Evolutionary conservation across 2,113 vertebrate genomes (phyloP).

Genomic region (Colistium nudipinnis): DNA sequence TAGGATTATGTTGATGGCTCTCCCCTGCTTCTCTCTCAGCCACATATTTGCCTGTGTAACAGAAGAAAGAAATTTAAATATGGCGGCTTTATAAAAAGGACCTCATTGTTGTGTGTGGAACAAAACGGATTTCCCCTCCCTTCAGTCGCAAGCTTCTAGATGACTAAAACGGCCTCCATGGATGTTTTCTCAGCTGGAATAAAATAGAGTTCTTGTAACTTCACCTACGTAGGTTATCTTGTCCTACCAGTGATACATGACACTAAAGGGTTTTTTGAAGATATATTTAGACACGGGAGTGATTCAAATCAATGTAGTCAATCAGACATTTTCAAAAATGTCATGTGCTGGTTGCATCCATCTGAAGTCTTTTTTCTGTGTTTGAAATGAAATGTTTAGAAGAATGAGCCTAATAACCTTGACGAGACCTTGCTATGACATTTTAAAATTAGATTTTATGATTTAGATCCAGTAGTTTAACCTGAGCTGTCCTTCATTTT

Average conservation of each 20-base stretch:
- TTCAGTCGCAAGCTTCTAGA: constrained; percentile 10
- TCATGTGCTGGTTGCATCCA: constrained; percentile 3
- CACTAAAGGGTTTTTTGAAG: neutral
- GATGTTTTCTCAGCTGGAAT: constrained; percentile 26
- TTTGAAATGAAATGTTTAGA: neutral
- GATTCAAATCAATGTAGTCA: constrained; percentile 47
- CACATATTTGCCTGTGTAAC: constrained; percentile 17
- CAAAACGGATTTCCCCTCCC: constrained; percentile 9
- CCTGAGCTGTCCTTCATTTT: neutral
- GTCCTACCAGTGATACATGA: constrained; percentile 7
- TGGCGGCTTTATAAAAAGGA: constrained; percentile 40
- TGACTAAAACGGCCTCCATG: constrained; percentile 26
- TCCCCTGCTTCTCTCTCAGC: constrained; percentile 16
- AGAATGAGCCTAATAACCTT: constrained; percentile 7
- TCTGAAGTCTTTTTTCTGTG: constrained; percentile 8
- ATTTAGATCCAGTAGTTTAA: neutral
- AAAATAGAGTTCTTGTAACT: constrained; percentile 24
- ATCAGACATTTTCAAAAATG: constrained; percentile 30
- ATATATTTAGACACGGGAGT: constrained; percentile 22
- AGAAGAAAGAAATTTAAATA: constrained; percentile 41
- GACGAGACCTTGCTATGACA: constrained; percentile 24
- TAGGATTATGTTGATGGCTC: no score
- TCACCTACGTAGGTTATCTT: neutral
- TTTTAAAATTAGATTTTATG: neutral
- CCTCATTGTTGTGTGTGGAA: constrained; percentile 30